Percentiles rank a stretch among this genome's conserved stretches.
Evolutionary conservation across 2,113 vertebrate genomes (phyloP).

Genomic region (Amphiprion percula): DNA sequence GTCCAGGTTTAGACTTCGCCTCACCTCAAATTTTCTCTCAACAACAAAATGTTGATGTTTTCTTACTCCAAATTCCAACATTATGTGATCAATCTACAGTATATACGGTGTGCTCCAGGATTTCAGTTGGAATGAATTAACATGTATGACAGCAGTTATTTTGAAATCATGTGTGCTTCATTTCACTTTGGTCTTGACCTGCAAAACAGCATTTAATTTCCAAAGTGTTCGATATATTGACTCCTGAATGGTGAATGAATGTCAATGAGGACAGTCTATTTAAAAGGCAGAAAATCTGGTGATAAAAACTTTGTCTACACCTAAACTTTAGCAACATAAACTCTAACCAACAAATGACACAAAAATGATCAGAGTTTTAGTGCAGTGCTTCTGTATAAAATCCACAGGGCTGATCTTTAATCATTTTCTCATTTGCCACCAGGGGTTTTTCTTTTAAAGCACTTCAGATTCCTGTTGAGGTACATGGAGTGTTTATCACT

Average conservation of each 20-base stretch:
- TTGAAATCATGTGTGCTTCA: not conserved
- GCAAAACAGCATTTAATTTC: conserved; percentile 22
- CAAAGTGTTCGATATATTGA: conserved; percentile 12
- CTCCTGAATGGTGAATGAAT: conserved; percentile 19
- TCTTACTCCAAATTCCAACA: conserved; percentile 6
- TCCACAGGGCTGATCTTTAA: conserved; percentile 1
- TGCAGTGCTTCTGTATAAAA: not conserved
- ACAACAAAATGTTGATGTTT: not conserved
- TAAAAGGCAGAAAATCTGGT: conserved; percentile 1
- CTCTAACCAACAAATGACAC: not conserved
- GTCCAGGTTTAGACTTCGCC: not conserved
- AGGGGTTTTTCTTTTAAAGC: conserved; percentile 47
- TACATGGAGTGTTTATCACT: conserved; percentile 58
- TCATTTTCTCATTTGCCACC: conserved; percentile 7
- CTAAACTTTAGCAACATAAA: not conserved
- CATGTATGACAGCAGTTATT: conserved; percentile 2
- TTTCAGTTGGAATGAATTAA: conserved; percentile 28
- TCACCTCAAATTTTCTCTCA: not conserved
- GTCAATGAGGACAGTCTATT: conserved; percentile 10
- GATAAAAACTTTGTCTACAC: not conserved
- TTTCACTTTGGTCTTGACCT: not conserved
- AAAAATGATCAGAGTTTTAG: not conserved
- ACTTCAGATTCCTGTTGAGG: conserved; percentile 36
- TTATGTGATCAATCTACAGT: conserved; percentile 14
- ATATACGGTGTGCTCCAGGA: not conserved